These are phyloP conservation scores for Centropus bengalensis DNA, from an alignment of 2,113 vertebrate genomes.

Conservation along the genomic window DNA sequence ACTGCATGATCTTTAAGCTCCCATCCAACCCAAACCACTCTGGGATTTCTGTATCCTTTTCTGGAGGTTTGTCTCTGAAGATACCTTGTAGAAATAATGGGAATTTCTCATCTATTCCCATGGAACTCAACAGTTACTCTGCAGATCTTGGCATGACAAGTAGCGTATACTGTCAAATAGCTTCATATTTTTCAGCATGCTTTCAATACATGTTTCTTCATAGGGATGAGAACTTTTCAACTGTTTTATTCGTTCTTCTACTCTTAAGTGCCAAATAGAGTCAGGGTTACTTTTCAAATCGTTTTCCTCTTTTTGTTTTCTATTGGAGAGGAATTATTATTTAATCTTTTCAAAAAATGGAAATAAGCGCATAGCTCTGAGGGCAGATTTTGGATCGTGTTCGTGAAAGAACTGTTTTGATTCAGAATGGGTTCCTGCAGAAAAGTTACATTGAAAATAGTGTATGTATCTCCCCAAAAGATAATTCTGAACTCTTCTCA, in stretches of 20 bases:
- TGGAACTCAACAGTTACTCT: not conserved
- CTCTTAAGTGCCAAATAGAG: not conserved
- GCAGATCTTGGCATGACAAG: not conserved
- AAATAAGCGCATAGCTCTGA: not conserved
- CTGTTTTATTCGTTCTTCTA: not conserved
- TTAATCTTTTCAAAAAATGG: not conserved
- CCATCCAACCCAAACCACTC: too few relatives aligned
- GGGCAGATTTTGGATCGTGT: not conserved
- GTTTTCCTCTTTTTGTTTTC: not conserved
- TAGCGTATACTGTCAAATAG: not conserved
- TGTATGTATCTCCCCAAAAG: conserved; percentile 26
- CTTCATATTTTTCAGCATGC: not conserved
- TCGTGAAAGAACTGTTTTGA: conserved; percentile 6
- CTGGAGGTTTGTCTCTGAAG: not conserved
- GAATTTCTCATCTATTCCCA: not conserved
- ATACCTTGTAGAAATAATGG: not conserved
- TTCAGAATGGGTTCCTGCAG: conserved; percentile 45
- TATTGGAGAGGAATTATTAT: not conserved
- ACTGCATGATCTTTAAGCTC: too few relatives aligned
- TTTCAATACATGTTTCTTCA: not conserved
- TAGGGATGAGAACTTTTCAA: not conserved
- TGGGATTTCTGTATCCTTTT: not conserved
- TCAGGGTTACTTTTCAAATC: not conserved
- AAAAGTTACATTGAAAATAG: conserved; percentile 24
- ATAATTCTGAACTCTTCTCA: conserved; percentile 12